Conservation (phyloP, 2,113 vertebrate genomes). For the Gadus macrocephalus region DNA sequence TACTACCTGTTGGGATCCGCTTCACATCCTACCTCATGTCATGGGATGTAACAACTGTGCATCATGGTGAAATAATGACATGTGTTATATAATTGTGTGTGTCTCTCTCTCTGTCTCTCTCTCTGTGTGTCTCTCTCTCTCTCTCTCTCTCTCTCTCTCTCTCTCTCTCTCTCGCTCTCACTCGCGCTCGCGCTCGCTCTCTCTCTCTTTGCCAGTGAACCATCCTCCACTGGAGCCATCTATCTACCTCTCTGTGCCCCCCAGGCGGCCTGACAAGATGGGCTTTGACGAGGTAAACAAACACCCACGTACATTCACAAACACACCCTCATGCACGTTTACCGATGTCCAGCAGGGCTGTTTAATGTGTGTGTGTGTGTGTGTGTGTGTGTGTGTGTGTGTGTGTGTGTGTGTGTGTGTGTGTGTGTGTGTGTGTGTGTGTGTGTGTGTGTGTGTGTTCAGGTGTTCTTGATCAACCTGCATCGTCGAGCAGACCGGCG, state of each 20-base stretch:
- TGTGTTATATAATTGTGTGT: no score
- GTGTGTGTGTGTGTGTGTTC: conserved; percentile 23
- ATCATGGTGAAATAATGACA: neutral
- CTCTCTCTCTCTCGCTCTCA: no score
- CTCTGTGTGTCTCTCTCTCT: neutral
- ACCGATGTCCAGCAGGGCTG: neutral
- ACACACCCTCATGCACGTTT: conserved; percentile 4
- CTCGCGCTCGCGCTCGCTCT: no score
- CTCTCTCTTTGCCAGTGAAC: conserved; percentile 62
- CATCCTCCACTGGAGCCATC: conserved; percentile 76
- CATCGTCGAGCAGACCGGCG: conserved; percentile 77
- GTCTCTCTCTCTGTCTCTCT: no score
- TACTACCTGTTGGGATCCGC: neutral
- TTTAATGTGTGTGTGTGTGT: no score
- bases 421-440: no score
- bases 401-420: conserved; percentile 28
- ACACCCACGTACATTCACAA: neutral
- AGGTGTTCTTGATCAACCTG: conserved; percentile 84
- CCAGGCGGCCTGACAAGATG: conserved; percentile 78
- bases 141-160: conserved; percentile 16
- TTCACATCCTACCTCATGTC: neutral
- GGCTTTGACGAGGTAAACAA: conserved; percentile 82
- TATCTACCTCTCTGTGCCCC: conserved; percentile 63
- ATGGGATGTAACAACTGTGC: neutral
- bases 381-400: no score